Base-by-base conservation (phyloP, 2,888 invertebrate species). In the Scotopteryx bipunctaria region DNA sequence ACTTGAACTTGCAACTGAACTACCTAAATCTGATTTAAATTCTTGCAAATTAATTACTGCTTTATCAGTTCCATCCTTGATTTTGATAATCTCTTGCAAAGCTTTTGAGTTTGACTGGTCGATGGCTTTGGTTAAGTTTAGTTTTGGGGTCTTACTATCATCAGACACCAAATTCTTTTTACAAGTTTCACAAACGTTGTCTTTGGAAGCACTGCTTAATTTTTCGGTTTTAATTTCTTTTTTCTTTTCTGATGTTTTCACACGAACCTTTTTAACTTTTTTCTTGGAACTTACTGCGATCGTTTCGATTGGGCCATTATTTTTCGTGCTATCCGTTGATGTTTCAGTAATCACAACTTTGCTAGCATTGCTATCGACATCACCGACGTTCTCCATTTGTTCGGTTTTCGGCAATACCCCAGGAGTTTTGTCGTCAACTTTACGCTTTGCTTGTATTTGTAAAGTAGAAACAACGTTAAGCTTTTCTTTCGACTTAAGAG, bases 161-260 rank as follows among this genome's bases (percentile, higher is more conserved):
- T 37, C 32, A 3, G 42, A 9, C 17, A 1, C 25, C 14, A 54
- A 29, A 41, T 23, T 32, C 45, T 54, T 54, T 15, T 48, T 54
- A 35, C 54, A 54, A 25, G 54, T 44, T 45, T 41, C 40, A 48
- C 54, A 54, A n/a, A 54, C 19, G 0, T 35, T 54, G n/a, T 41
- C 48, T 2, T 35, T 44, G 1, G 29, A 9, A 11, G 13, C 15
- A 32, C 14, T 43, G 6, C 16, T 38, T 13, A 4, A 19, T 35
- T 36, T 35, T 32, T 37, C 44, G 2, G 14, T 21, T 46, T 42
- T 46, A 2, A 8, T 14, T 0, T 41, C 44, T 19, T n/a, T 23
- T 1, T 41, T 40, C 15, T 45, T 44, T 4, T 41, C 35, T 19
- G 15, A 14, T 32, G 9, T 25, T 29, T 54, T 44, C 0, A 6